These are phyloP conservation scores for Oncorhynchus keta DNA, from an alignment of 2,113 vertebrate genomes.

Conservation along the genomic window DNA sequence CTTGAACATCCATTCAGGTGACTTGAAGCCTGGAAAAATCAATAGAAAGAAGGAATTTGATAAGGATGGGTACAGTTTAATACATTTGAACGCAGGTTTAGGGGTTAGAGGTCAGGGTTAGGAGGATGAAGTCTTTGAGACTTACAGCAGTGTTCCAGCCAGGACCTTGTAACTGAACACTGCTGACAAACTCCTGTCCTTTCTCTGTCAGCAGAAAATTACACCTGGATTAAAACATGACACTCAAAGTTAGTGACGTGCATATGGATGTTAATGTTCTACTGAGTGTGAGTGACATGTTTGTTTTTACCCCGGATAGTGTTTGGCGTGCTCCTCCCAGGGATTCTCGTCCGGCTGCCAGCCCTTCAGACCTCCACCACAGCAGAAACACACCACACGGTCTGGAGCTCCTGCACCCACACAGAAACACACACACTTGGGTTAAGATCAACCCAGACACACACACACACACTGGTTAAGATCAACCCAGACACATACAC, in stretches of 20 bases:
- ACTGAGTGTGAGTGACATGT: background rate
- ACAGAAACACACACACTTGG: background rate
- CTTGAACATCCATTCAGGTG: constrained; percentile 66
- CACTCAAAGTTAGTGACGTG: background rate
- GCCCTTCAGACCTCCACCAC: constrained; percentile 82
- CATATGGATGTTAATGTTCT: background rate
- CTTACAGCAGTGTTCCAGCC: constrained; percentile 74
- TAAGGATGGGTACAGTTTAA: too few species aligned
- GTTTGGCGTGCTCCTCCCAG: constrained; percentile 92
- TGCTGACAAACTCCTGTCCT: constrained; percentile 86
- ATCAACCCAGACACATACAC: too few species aligned
- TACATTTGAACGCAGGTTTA: background rate
- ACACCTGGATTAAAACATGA: constrained; percentile 76
- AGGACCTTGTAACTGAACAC: constrained; percentile 80
- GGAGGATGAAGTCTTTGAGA: background rate
- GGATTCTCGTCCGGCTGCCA: constrained; percentile 91
- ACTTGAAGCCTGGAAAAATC: constrained; percentile 54
- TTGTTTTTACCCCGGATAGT: constrained; percentile 88
- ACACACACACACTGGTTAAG: too few species aligned
- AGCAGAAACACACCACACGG: constrained; percentile 84
- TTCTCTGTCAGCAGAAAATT: constrained; percentile 86
- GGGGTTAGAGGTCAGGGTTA: background rate
- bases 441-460: too few species aligned
- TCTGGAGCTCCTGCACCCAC: constrained; percentile 75
- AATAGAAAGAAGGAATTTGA: constrained; percentile 1